Evolutionary conservation across 1,140 invertebrate genomes (phyloP).

Genomic region (Drosophila mayri): DNA sequence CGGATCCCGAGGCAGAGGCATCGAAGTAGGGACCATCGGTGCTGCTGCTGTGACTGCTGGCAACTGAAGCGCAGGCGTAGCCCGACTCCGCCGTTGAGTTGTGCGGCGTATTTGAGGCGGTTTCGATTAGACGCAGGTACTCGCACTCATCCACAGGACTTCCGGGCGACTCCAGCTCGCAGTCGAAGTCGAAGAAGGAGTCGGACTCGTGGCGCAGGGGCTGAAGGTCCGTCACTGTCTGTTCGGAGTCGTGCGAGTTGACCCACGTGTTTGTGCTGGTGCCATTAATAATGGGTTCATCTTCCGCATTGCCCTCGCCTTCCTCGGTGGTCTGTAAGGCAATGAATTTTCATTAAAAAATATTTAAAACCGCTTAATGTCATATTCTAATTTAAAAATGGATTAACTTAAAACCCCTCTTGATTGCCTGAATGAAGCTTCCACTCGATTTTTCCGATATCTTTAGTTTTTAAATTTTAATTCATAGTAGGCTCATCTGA

Average conservation of each 20-base stretch:
- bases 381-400: neutral
- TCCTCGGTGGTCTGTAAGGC: constrained; percentile 69
- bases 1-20: constrained; percentile 56
- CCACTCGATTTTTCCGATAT: no score
- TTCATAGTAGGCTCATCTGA: neutral
- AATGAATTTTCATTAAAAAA: neutral
- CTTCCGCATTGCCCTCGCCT: constrained; percentile 62
- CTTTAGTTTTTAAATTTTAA: neutral
- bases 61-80: constrained; percentile 85
- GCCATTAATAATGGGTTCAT: constrained; percentile 81
- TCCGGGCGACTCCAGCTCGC: constrained; percentile 87
- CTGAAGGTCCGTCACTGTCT: constrained; percentile 83
- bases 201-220: constrained; percentile 86
- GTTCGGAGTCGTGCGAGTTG: constrained; percentile 66
- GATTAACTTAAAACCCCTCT: no score
- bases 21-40: constrained; percentile 86
- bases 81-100: constrained; percentile 86
- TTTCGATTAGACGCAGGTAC: constrained; percentile 85
- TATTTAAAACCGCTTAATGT: neutral
- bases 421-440: no score
- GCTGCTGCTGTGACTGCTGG: constrained; percentile 81
- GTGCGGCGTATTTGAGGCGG: constrained; percentile 84
- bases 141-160: constrained; percentile 88
- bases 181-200: constrained; percentile 87
- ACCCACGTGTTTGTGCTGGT: constrained; percentile 77